Conservation (phyloP, 2,797 vertebrate genomes). For the Emydoidea blandingii region DNA sequence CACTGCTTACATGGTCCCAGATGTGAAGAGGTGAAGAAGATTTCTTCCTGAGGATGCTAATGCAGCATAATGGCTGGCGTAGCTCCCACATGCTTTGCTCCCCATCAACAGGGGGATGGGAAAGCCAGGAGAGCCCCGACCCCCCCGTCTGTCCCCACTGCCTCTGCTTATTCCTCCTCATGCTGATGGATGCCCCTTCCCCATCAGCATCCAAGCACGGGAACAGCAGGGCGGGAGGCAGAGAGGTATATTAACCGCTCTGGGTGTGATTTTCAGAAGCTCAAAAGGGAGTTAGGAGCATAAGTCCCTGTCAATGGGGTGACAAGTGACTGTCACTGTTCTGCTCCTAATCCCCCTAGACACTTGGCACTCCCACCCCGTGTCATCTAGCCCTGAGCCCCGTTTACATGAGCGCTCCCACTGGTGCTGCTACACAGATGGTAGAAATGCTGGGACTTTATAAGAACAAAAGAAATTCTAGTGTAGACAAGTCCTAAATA, state of each 20-base stretch:
- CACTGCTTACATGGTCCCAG: background rate
- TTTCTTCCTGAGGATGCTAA: background rate
- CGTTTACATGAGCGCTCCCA: background rate
- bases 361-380: background rate
- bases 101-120: background rate
- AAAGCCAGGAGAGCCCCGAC: background rate
- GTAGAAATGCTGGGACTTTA: background rate
- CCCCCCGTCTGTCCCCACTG: background rate
- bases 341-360: background rate
- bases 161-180: background rate
- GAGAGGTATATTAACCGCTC: background rate
- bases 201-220: background rate
- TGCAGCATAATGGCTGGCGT: background rate
- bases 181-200: background rate
- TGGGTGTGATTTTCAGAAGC: background rate
- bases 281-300: background rate
- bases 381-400: background rate
- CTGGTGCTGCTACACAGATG: background rate
- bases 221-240: background rate
- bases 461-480: background rate
- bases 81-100: background rate
- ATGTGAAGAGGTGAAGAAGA: background rate
- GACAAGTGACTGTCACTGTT: background rate
- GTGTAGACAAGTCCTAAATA: background rate
- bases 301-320: background rate